Base-by-base conservation (phyloP, 2,797 vertebrate genomes). In the Xenopus petersii region DNA sequence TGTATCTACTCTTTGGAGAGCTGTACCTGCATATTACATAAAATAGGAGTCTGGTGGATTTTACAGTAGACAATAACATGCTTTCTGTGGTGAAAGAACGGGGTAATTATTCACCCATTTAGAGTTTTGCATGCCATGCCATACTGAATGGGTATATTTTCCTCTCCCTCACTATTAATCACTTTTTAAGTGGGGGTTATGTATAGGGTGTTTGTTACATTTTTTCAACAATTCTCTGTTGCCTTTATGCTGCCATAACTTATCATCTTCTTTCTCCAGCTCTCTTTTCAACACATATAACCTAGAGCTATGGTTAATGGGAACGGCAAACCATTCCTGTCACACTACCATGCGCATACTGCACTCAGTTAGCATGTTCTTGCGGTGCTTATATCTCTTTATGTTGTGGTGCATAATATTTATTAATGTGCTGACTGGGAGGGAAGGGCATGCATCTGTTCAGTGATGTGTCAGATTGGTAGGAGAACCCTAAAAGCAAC, bases 311-410 rank as follows among this genome's bases (percentile, higher is more conserved):
- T 59, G 71, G 71, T 17, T 60, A 51, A 10, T 21, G 54, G 55
- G 46, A 61, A 12, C 15, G n/a, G n/a, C 9, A 67, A 46, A 48
- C n/a, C 12, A 46, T 70, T 70, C 16, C 17, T 66, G 30, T 36
- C 48, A 60, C 56, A 51, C 67, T 59, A 16, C 42, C 30, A 73
- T 63, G 58, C 42, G 61, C 67, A 48, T 70, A 46, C 71, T 79
- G 77, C 77, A 70, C 55, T 62, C 30, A 42, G 60, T 64, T 61
- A 74, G 77, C 71, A 79, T 79, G 71, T 73, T 76, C 62, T 79
- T 74, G 21, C 67, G 65, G 67, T 74, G 67, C 71, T 64, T 74
- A 10, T 61, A 66, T 54, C 30, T 74, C 61, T 42, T 42, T 54
- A 79, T 79, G 71, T 61, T 66, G 60, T 74, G 60, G 59, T 61